A percentile compares a stretch with the other conserved stretches of the same genome.
Evolutionary conservation across 2,113 vertebrate species (phyloP).

Genomic region (Macquaria ambigua): DNA sequence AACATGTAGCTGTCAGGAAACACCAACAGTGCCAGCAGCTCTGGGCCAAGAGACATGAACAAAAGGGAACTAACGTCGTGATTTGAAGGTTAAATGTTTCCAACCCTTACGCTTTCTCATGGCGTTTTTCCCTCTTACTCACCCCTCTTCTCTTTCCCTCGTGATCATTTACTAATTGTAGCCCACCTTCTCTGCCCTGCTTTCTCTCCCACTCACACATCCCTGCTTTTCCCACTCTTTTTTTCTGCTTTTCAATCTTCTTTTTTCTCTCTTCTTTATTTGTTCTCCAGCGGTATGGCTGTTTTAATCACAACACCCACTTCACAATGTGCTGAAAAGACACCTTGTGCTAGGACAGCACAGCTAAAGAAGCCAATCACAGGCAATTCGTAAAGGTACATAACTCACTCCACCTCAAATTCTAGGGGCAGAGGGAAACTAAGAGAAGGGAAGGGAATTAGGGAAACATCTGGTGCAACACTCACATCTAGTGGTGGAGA

Average conservation of each 20-base stretch:
- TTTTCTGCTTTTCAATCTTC: not conserved
- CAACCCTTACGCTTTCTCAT: not conserved
- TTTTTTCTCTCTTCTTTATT: not conserved
- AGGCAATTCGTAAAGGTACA: not conserved
- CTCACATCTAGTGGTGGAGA: constrained; percentile 73
- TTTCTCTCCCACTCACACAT: not conserved
- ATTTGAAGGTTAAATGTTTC: constrained; percentile 48
- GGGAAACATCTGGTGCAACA: constrained; percentile 58
- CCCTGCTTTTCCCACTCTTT: not conserved
- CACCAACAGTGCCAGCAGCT: constrained; percentile 12
- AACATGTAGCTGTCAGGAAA: constrained; percentile 33
- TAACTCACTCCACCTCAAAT: constrained; percentile 2
- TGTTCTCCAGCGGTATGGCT: not conserved
- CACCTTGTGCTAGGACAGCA: not conserved
- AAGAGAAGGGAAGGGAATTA: not conserved
- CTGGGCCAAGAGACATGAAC: constrained; percentile 8
- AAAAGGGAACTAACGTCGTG: constrained; percentile 14
- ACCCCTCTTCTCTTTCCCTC: constrained; percentile 1
- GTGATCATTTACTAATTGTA: constrained; percentile 20
- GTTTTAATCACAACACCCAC: constrained; percentile 23
- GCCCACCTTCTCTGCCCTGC: not conserved
- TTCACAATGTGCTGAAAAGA: constrained; percentile 17
- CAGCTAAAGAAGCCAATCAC: not conserved
- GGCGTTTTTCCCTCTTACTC: not conserved
- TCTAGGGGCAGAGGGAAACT: not conserved